These are phyloP conservation scores for Matsumyia berberina DNA, from an alignment of 2,888 invertebrate species.

Conservation along the genomic window DNA sequence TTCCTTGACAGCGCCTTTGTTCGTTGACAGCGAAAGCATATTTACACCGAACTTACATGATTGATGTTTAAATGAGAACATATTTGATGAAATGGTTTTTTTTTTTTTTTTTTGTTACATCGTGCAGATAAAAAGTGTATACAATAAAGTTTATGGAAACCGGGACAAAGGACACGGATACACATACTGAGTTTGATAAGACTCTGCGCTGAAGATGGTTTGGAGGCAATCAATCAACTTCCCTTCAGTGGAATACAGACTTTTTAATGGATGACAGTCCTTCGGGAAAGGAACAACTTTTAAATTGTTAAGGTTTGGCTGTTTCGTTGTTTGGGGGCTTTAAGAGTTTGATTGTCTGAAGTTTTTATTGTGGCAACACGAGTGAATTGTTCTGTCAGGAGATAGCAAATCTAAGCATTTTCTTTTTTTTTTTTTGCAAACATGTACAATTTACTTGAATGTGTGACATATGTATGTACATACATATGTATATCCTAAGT, in stretches of 20 bases:
- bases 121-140: constrained; percentile 13
- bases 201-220: constrained; percentile 4
- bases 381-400: background rate
- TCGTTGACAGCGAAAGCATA: constrained; percentile 47
- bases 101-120: constrained; percentile 24
- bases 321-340: constrained; percentile 10
- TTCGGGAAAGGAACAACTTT: constrained; percentile 12
- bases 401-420: background rate
- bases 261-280: constrained; percentile 28
- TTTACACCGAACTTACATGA: constrained; percentile 59
- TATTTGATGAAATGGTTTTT: constrained; percentile 38
- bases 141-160: constrained; percentile 39
- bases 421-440: too few relatives aligned
- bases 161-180: constrained; percentile 14
- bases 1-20: constrained; percentile 52
- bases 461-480: too few relatives aligned
- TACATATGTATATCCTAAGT: too few relatives aligned
- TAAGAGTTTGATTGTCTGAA: constrained; percentile 4
- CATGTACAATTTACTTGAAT: background rate
- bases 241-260: constrained; percentile 25
- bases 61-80: constrained; percentile 55
- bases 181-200: background rate
- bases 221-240: constrained; percentile 65
- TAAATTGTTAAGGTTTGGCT: background rate
- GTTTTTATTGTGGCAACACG: background rate